Conservation (phyloP, 2,113 vertebrate species). For the Opisthocomus hoazin region DNA sequence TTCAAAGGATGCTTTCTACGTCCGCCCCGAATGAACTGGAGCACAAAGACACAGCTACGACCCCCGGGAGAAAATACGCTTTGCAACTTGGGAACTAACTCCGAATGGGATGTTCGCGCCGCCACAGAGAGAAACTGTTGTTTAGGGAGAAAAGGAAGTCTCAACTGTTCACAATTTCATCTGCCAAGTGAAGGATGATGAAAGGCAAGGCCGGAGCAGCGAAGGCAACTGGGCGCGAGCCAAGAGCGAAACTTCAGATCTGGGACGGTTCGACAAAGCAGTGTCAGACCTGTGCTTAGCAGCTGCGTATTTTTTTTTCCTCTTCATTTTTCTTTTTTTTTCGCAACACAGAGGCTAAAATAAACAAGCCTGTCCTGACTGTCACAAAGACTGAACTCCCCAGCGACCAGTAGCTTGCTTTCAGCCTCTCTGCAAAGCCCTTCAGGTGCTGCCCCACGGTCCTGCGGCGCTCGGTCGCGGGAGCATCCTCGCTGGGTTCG, state of each 20-base stretch:
- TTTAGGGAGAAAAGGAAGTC: not conserved
- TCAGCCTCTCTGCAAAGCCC: not conserved
- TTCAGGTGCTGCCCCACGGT: fast-evolving
- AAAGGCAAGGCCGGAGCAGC: not conserved
- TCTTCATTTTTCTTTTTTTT: not conserved
- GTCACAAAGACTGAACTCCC: not conserved
- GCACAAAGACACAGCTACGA: not conserved
- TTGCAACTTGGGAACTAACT: not conserved
- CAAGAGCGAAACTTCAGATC: not conserved
- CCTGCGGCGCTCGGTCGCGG: not conserved
- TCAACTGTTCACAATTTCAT: not conserved
- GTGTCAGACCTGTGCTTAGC: not conserved
- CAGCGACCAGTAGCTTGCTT: not conserved
- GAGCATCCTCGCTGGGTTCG: not conserved
- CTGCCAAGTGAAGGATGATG: not conserved
- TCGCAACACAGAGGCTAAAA: not conserved
- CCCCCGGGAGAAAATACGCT: not conserved
- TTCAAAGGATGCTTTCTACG: not conserved
- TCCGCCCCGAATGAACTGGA: not conserved
- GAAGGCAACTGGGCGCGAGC: not conserved
- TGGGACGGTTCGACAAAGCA: not conserved
- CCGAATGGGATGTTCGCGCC: not conserved
- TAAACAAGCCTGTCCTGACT: not conserved
- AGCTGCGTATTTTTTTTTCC: not conserved
- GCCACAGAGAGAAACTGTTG: not conserved